Base-by-base conservation (phyloP, 2,888 invertebrate genomes). In the Gymnosoma rotundatum region DNA sequence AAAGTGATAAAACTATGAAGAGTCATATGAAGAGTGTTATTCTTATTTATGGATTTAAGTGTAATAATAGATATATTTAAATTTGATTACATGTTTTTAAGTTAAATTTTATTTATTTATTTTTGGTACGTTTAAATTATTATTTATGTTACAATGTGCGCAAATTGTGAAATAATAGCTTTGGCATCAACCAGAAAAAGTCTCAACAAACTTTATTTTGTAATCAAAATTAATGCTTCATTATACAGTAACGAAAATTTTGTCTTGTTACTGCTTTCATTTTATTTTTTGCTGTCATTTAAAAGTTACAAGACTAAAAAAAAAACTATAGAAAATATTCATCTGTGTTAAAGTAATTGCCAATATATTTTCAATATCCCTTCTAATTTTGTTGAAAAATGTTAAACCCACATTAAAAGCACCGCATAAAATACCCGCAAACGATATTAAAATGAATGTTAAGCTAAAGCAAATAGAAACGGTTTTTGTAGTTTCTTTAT, bases 311-410 rank as follows among this genome's bases (percentile, higher is more conserved):
- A 8, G 16, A 25, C 45, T 36, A 60, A 21, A 60, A 66, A 25
- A 52, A 63, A 45, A 25, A 4, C 1, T 25, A 25, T 64, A 9
- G 10, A 70, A 56, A 52, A 45, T n/a, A 21, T 52, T 18, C 54
- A 78, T 69, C 54, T 69, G 9, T 25, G 5, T 54, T 32, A 42
- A 4, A 25, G 25, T 72, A 78, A 72, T 72, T 78, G 70, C 38
- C 56, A 64, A 64, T 72, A 78, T 78, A 21, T 64, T 64, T 38
- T 32, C 72, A 72, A 78, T 72, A 78, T 78, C 72, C 78, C 58
- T 72, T 78, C 78, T 72, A 78, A 78, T 72, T 58, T 70, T 9
- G 36, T 48, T 78, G 20, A 9, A 78, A 56, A 64, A 58, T 72
- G 50, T 50, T 72, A 58, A 72, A 42, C 63, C 72, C 64, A 78